Evolutionary conservation across 2,113 vertebrate species (phyloP).

Genomic region (Apodemus sylvaticus): DNA sequence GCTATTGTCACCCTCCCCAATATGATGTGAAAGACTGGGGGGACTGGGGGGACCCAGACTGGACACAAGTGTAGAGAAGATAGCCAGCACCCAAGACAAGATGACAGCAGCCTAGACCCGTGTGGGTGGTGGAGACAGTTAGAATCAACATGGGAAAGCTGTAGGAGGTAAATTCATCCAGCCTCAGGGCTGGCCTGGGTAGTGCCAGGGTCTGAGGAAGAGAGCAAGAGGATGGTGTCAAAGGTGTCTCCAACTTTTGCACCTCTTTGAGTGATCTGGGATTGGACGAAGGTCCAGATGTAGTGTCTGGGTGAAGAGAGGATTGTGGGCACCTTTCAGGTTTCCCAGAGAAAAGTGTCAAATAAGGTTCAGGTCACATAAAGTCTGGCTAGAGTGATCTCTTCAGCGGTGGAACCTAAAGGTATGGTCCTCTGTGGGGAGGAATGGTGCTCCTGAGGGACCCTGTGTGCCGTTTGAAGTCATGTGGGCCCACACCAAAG

Average conservation of each 20-base stretch:
- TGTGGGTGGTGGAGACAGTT: not conserved
- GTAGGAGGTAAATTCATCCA: not conserved
- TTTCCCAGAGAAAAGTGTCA: not conserved
- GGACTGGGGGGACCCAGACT: not conserved
- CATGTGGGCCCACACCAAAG: too few relatives aligned
- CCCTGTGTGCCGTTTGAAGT: not conserved
- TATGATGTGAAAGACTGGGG: not conserved
- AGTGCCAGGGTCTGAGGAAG: not conserved
- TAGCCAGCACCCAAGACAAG: not conserved
- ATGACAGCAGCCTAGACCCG: rapidly evolving
- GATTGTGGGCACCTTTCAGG: not conserved
- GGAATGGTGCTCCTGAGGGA: not conserved
- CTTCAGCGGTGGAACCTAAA: rapidly evolving
- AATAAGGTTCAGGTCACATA: not conserved
- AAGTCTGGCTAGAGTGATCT: not conserved
- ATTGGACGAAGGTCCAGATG: not conserved
- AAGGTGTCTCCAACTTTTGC: not conserved
- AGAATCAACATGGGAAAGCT: not conserved
- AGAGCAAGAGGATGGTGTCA: not conserved
- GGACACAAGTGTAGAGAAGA: not conserved
- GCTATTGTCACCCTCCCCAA: not conserved
- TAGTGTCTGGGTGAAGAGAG: too few relatives aligned
- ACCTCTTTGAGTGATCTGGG: too few relatives aligned
- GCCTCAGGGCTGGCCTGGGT: not conserved
- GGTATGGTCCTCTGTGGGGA: too few relatives aligned